Conservation (phyloP, 2,113 vertebrate species). For the Heloderma charlesbogerti region DNA sequence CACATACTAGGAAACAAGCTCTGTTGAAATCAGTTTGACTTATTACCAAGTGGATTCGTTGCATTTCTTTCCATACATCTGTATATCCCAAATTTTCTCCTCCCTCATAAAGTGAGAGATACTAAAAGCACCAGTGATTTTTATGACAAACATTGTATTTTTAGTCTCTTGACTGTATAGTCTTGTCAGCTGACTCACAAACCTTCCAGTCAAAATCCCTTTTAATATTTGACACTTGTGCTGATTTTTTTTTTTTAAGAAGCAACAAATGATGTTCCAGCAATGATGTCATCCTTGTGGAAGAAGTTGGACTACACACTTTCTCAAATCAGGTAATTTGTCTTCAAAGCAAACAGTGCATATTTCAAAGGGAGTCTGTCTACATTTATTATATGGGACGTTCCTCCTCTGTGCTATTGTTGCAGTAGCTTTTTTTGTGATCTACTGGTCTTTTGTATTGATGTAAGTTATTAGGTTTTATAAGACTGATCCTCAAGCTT, state of each 20-base stretch:
- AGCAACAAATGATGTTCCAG: constrained; percentile 85
- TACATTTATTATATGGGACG: not conserved
- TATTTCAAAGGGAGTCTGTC: not conserved
- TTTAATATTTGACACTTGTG: constrained; percentile 24
- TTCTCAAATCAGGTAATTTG: constrained; percentile 94
- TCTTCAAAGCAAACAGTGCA: constrained; percentile 22
- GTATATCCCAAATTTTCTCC: too few species aligned
- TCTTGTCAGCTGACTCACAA: not conserved
- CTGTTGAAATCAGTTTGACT: not conserved
- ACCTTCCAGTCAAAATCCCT: not conserved
- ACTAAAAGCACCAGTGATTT: not conserved
- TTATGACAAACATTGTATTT: too few species aligned
- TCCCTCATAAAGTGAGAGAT: not conserved
- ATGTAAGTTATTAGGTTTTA: not conserved
- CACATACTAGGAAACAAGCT: not conserved
- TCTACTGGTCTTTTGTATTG: not conserved
- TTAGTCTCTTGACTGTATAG: not conserved
- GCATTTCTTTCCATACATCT: not conserved
- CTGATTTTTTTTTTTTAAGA: constrained; percentile 65
- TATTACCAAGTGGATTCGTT: not conserved
- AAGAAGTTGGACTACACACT: constrained; percentile 97
- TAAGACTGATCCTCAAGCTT: not conserved
- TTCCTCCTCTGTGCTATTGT: not conserved
- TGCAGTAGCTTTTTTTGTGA: not conserved
- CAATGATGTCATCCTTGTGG: constrained; percentile 96